Evolutionary conservation across 1,140 invertebrate genomes (phyloP), one percentile per base, ranked within the genome.

Genomic region (Microplitis demolitor): DNA sequence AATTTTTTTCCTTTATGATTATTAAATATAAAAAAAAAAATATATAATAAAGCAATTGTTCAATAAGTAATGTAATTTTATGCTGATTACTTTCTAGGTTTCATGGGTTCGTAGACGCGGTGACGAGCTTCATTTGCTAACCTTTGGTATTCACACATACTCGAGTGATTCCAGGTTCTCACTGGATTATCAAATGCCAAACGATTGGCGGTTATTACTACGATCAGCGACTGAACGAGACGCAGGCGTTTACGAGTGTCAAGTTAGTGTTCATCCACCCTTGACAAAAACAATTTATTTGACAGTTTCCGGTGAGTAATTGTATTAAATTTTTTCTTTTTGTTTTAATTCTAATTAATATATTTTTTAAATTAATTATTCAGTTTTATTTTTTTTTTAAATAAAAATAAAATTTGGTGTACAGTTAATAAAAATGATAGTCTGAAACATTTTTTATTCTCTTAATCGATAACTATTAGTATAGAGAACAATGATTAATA

Each of bases 151-250:
- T 61, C 91, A 93, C 78, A 94, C 93, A 0, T 95, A 95, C 84
- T 93, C 92, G 64, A 92, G 91, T n/a, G 94, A 95, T 76, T 89
- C 89, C n/a, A 88, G 93, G 54, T 93, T 93, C 77, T 91, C 92
- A 11, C 83, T 94, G 61, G 92, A 92, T 68, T 92, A 91, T 80
- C 89, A 92, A 83, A 90, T 90, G 68, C 93, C 92, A n/a, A 93
- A 94, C 84, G 90, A 94, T 81, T 95, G 93, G 93, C 90, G 92
- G 76, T 83, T 95, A 74, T 88, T 91, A 71, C 90, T 95, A 54
- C 90, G 91, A 83, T 92, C 91, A 78, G 91, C 91, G 60, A 93
- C 91, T 72, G 91, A 93, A 79, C 87, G 91, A 24, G 93, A 95
- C 82, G 90, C 92, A 74, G 93, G 93, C 45, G 87, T 90, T 77